Base-by-base conservation (phyloP, 30 jellyfish, hydroid and myxozoan genomes). In the Pelagia noctiluca region DNA sequence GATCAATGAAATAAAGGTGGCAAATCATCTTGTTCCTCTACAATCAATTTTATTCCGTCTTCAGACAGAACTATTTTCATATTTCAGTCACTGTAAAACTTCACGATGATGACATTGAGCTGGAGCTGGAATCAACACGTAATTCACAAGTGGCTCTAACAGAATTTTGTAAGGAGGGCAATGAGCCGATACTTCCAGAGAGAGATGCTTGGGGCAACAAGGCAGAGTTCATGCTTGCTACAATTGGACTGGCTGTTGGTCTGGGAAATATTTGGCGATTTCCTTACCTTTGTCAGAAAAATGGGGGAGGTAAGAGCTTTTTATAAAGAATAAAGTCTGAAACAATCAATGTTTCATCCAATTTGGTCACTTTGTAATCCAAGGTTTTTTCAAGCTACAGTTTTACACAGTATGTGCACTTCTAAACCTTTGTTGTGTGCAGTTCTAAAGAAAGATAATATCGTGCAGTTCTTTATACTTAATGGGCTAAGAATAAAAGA, bases 241-340 rank as follows among this genome's bases (percentile, higher is more conserved):
- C 97, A 1, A 90, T 90, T 18, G 97, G 97, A 18, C 85, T 90
- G 19, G 95, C 97, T 0, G 97, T 90, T 84, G 97, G 97, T 22
- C 82, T 90, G 50, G 97, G 97, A 11, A 90, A 90, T 48, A 75
- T 90, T 1, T 90, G 97, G 97, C 52, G 97, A 32, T 90, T 90
- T 42, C 96, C 96, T 2, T 87, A 87, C 46, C 88, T 87, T 21
- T 87, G 96, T 35, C 96, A 87, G 76, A 78, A 90, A 69, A 75
- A 90, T 71, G 97, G 97, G 22, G 97, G 97, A 63, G 97, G 97
- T 90, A 30, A 47, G 76, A 52, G 37, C 48, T 42, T 52, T 13
- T 46, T 21, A 47, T 71, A 52, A 8, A 8, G 2, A 52, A 52
- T 19, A 19, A 3, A 19, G 68, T 3, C 12, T 52, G n/a, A n/a